phyloP scores from a whole-genome alignment of 1,140 invertebrate species.

The Drosophila varians region DNA sequence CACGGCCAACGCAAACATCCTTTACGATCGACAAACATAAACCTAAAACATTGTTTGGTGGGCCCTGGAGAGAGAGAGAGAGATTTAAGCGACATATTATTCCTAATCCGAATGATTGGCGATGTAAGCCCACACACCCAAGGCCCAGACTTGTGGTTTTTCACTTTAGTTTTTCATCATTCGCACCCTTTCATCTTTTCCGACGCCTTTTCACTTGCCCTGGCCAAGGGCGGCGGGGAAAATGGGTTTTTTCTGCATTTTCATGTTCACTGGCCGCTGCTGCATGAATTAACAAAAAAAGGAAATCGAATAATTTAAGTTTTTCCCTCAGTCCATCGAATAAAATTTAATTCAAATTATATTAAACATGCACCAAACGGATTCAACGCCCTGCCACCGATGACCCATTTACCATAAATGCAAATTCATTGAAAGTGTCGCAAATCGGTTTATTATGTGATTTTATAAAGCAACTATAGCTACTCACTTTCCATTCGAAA shows the following conservation, averaged over 20 bases:
- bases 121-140: slow-evolving; percentile 10
- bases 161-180: slow-evolving; percentile 56
- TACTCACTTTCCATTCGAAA: slow-evolving; percentile 13
- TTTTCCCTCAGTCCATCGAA: slow-evolving; percentile 39
- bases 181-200: slow-evolving; percentile 65
- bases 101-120: slow-evolving; percentile 19
- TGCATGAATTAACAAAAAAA: slow-evolving; percentile 41
- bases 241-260: slow-evolving; percentile 30
- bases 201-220: slow-evolving; percentile 67
- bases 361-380: slow-evolving; percentile 20
- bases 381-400: background rate
- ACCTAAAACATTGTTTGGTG: slow-evolving; percentile 10
- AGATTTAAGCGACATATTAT: slow-evolving; percentile 30
- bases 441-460: slow-evolving; percentile 27
- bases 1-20: slow-evolving; percentile 39
- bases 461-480: slow-evolving; percentile 23
- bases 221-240: slow-evolving; percentile 34
- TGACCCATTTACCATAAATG: slow-evolving; percentile 44
- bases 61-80: slow-evolving; percentile 8
- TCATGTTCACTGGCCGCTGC: slow-evolving; percentile 37
- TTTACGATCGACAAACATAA: slow-evolving; percentile 31
- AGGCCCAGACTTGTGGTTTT: slow-evolving; percentile 25
- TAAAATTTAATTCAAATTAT: slow-evolving; percentile 27
- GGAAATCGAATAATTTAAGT: slow-evolving; percentile 38
- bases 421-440: slow-evolving; percentile 35